A percentile compares a stretch with the other conserved stretches of the same genome.
These are phyloP conservation scores for Poeciliopsis turrubarensis DNA, from an alignment of 2,113 vertebrate genomes.

Conservation along the genomic window DNA sequence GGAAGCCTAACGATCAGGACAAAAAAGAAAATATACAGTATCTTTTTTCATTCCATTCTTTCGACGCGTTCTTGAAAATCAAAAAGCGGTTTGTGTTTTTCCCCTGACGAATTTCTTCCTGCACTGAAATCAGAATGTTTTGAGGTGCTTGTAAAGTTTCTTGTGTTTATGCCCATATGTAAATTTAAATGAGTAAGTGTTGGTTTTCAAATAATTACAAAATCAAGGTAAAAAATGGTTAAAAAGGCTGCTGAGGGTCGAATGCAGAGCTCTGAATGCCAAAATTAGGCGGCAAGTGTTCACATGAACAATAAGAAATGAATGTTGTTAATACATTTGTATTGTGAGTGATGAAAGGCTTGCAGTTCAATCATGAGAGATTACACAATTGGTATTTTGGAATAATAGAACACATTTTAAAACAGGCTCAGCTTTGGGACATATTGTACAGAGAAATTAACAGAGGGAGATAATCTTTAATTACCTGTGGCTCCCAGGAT, in stretches of 20 bases:
- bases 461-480: constrained; percentile 35
- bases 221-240: constrained; percentile 28
- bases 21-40: constrained; percentile 13
- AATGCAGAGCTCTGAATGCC: not conserved
- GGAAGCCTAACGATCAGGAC: constrained; percentile 33
- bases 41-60: constrained; percentile 41
- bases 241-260: constrained; percentile 13
- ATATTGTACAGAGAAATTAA: constrained; percentile 7
- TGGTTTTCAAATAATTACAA: constrained; percentile 19
- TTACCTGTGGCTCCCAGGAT: constrained; percentile 34
- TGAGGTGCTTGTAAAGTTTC: not conserved
- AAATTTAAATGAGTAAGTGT: constrained; percentile 14
- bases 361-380: constrained; percentile 50
- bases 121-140: constrained; percentile 35
- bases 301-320: constrained; percentile 43
- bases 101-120: constrained; percentile 22
- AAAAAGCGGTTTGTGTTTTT: constrained; percentile 16
- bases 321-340: constrained; percentile 65
- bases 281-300: constrained; percentile 26
- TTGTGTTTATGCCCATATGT: not conserved
- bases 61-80: constrained; percentile 25
- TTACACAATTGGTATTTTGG: constrained; percentile 40
- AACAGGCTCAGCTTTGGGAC: constrained; percentile 16
- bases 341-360: constrained; percentile 53
- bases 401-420: constrained; percentile 20